Evolutionary conservation across 1,140 invertebrate species (phyloP), one percentile per base, ranked within the genome.

Genomic region (Ganaspis sp.): DNA sequence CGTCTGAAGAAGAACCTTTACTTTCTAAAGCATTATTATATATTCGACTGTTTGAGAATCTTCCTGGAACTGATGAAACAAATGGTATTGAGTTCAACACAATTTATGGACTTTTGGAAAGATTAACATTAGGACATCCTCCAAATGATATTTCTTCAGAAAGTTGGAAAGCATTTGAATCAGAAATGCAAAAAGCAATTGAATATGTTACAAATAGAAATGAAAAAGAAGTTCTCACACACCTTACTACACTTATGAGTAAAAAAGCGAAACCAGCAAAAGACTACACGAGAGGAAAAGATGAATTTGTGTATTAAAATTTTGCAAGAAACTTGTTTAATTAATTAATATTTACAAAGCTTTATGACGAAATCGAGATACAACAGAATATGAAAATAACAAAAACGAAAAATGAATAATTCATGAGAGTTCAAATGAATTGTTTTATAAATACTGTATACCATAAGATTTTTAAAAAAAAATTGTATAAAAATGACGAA

Each of bases 41-140:
- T n/a, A 81, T 83, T 9, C 53, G 73, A 12, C 0, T 81, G 8
- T 79, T 81, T 73, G 81, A 83, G 40, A 53, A 77, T 23, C 79
- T 81, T 70, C 81, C 81, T 0, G 0, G 49, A 15, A 69, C 73
- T 3, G 75, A 77, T 9, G 73, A 83, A 23, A 23, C 58, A 45
- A 58, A 69, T 23, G 79, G 77, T 17, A 77, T 76, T 37, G 73
- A 83, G 64, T 77, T 83, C 40, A 29, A 53, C 75, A 81, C 73
- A 38, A 64, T 26, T 38, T 83, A 83, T 40, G 70, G 77, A 26
- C 58, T 69, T 26, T 34, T 83, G 12, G 45, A 72, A 58, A 72
- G 73, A 17, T 73, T 70, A 49, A 77, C 77, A 11, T 34, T 75
- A 6, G 78, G 78, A 11, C 69, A 71, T 49, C 73, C 76, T 6